Evolutionary conservation across 2,113 vertebrate genomes (phyloP).

Genomic region (Gymnarchus niloticus): DNA sequence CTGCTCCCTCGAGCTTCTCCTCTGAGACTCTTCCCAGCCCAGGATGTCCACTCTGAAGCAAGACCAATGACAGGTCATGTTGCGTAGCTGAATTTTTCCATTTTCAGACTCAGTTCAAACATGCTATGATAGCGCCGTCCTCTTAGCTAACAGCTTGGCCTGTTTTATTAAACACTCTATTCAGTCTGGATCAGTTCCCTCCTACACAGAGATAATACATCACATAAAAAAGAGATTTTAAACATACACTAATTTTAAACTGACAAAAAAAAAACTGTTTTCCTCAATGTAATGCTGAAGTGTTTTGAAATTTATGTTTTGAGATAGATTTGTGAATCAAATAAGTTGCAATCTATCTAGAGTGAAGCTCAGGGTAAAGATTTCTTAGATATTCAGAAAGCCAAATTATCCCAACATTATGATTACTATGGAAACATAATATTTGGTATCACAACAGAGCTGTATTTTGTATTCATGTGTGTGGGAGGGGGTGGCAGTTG

Average conservation of each 20-base stretch:
- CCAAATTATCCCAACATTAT: not conserved
- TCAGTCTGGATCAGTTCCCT: not conserved
- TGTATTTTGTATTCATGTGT: not conserved
- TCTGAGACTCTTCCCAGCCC: not conserved
- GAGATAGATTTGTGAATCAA: not conserved
- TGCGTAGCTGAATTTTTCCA: not conserved
- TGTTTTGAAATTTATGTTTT: not conserved
- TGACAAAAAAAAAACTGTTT: not conserved
- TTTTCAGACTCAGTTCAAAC: not conserved
- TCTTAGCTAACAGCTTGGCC: not conserved
- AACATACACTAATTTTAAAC: not conserved
- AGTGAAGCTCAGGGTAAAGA: not conserved
- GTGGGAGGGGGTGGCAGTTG: not conserved
- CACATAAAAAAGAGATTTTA: not conserved
- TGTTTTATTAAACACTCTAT: not conserved
- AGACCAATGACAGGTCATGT: not conserved
- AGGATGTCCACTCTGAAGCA: not conserved
- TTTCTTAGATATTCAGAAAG: not conserved
- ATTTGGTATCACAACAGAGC: not conserved
- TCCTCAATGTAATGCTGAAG: not conserved
- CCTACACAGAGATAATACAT: not conserved
- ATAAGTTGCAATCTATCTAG: not conserved
- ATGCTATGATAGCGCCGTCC: not conserved
- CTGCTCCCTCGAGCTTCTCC: not conserved
- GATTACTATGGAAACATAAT: conserved; percentile 4